A percentile compares a stretch with the other conserved stretches of the same genome.
Evolutionary conservation across 2,797 vertebrate genomes (phyloP).

Genomic region (Paratrypauchen microcephalus): DNA sequence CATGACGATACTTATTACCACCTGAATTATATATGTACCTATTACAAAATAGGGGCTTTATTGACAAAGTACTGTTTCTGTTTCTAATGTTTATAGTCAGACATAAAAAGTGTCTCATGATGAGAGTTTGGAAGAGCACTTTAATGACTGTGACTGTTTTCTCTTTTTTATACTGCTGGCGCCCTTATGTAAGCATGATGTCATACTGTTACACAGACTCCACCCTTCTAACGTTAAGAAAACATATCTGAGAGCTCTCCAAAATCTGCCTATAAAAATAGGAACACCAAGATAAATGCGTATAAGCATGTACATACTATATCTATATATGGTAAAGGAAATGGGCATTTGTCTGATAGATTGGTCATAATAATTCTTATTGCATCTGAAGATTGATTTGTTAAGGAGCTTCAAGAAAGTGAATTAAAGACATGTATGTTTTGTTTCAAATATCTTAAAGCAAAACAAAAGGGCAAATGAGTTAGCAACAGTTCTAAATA

Average conservation of each 20-base stretch:
- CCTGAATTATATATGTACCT: neutral
- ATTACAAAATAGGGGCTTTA: neutral
- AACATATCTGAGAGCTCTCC: conserved; percentile 17
- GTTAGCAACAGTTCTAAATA: no score
- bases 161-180: conserved; percentile 31
- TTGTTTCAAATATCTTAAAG: no score
- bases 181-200: conserved; percentile 60
- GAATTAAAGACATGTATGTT: neutral
- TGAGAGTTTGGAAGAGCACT: conserved; percentile 16
- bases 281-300: conserved; percentile 4
- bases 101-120: neutral
- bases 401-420: neutral
- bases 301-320: neutral
- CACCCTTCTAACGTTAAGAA: conserved; percentile 32
- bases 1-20: no score
- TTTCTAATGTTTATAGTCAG: neutral
- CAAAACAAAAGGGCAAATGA: no score
- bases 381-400: neutral
- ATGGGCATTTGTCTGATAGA: neutral
- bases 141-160: conserved; percentile 35
- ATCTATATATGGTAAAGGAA: neutral
- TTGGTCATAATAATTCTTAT: neutral
- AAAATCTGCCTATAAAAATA: conserved; percentile 19
- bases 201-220: conserved; percentile 44
- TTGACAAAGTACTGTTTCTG: neutral